phyloP scores from a whole-genome alignment of 2,888 invertebrate species.

The Agonopterix heracliana region DNA sequence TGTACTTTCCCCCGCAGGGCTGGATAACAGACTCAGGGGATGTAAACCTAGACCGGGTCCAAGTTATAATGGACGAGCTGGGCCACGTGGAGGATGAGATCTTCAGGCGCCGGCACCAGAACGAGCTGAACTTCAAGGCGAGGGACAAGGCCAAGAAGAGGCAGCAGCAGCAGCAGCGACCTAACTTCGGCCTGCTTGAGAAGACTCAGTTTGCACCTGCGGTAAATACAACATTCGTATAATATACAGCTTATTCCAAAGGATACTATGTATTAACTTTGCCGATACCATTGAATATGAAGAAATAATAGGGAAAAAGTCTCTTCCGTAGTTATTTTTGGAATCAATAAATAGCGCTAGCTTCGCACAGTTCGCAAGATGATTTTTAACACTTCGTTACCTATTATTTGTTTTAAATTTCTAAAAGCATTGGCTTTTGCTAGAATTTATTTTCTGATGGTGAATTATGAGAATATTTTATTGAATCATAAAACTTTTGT shows the following conservation, averaged over 20 bases:
- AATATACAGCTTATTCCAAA: not conserved
- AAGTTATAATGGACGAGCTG: constrained; percentile 94
- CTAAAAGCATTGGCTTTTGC: too few relatives aligned
- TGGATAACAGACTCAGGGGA: constrained; percentile 97
- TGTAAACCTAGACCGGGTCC: constrained; percentile 94
- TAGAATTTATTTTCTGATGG: too few relatives aligned
- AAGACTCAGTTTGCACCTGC: constrained; percentile 87
- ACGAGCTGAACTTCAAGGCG: constrained; percentile 87
- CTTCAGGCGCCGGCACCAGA: constrained; percentile 92
- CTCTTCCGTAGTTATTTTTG: too few relatives aligned
- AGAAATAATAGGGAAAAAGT: too few relatives aligned
- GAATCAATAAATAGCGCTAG: too few relatives aligned
- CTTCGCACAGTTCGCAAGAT: too few relatives aligned
- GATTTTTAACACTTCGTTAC: too few relatives aligned
- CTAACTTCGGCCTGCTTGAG: constrained; percentile 83
- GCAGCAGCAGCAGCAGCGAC: constrained; percentile 75
- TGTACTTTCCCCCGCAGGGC: constrained; percentile 73
- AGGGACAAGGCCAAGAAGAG: constrained; percentile 84
- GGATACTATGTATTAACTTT: too few relatives aligned
- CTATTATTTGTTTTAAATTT: too few relatives aligned
- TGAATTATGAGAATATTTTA: too few relatives aligned
- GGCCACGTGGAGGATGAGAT: constrained; percentile 98
- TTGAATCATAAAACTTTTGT: too few relatives aligned
- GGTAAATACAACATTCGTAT: constrained; percentile 49
- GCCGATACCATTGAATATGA: too few relatives aligned